phyloP scores from a whole-genome alignment of 2,113 vertebrate species.

The Upupa epops region DNA sequence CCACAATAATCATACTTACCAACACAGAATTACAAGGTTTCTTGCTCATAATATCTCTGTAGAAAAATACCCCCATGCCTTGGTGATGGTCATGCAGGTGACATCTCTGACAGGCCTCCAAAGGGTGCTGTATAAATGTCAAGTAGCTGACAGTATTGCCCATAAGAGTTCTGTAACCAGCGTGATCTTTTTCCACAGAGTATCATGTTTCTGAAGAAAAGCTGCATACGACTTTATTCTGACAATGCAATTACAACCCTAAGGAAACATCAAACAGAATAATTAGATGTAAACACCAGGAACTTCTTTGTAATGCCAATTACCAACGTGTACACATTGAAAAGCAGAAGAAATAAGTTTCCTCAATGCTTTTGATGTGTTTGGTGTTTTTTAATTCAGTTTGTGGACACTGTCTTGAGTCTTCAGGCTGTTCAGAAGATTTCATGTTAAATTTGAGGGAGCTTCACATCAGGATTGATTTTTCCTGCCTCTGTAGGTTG shows the following conservation, averaged over 20 bases:
- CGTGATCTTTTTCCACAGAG: neutral
- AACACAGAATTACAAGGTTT: rapidly evolving
- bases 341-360: neutral
- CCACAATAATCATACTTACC: neutral
- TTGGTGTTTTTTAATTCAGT: neutral
- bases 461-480: neutral
- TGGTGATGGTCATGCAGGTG: rapidly evolving
- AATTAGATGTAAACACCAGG: neutral
- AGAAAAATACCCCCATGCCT: neutral
- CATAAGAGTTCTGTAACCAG: rapidly evolving
- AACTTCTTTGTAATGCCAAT: neutral
- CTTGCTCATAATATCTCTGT: neutral
- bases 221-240: neutral
- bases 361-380: neutral
- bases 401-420: constrained; percentile 68
- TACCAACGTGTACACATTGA: neutral
- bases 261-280: neutral
- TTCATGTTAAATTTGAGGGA: constrained; percentile 66
- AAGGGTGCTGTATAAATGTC: rapidly evolving
- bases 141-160: neutral
- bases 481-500: neutral
- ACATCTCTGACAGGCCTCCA: neutral
- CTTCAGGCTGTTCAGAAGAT: constrained; percentile 80
- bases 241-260: neutral
- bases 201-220: neutral